Evolutionary conservation across 2,888 invertebrate species (phyloP), one percentile per base, ranked within the genome.

Genomic region (Molorchus minor): DNA sequence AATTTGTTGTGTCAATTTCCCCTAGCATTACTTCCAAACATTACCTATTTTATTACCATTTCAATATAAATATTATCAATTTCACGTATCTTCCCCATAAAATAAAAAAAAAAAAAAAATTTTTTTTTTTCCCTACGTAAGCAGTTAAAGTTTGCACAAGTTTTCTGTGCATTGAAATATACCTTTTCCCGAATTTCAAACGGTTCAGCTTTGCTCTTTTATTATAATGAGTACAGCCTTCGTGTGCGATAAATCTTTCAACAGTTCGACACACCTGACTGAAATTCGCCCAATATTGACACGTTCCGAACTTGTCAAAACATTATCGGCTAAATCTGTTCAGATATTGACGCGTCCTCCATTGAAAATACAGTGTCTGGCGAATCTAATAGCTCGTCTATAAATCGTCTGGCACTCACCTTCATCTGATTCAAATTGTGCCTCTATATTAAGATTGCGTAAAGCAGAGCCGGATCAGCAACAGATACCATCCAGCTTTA

Each of bases 321-420:
- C n/a, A n/a, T n/a, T n/a, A n/a, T n/a, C n/a, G 25, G 25, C 12
- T 7, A 33, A 10, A 33, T 10, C 3, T 33, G n/a, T 30, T 45
- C 30, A 30, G 17, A 30, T 45, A 29, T 45, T 45, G 45, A 12
- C 33, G 12, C n/a, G n/a, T 33, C 33, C 33, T 33, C n/a, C n/a
- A n/a, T 33, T 7, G 12, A 33, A 33, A 33, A 30, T 15, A 30
- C 13, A 45, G 45, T 29, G 45, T 29, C 30, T 45, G 17, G 45
- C 30, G 17, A 45, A 45, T 45, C 8, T 30, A 21, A 43, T n/a
- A 30, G n/a, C 17, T 13, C 30, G 29, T 15, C 45, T 45, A 45
- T 45, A 45, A 45, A 45, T 45, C 45, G 45, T 45, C 45, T 45
- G 30, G 30, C 45, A 45, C 45, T 45, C 30, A 30, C 10, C 3